A percentile compares a stretch with the other conserved stretches of the same genome.
Evolutionary conservation across 2,113 vertebrate genomes (phyloP).

Genomic region (Saiga tatarica): DNA sequence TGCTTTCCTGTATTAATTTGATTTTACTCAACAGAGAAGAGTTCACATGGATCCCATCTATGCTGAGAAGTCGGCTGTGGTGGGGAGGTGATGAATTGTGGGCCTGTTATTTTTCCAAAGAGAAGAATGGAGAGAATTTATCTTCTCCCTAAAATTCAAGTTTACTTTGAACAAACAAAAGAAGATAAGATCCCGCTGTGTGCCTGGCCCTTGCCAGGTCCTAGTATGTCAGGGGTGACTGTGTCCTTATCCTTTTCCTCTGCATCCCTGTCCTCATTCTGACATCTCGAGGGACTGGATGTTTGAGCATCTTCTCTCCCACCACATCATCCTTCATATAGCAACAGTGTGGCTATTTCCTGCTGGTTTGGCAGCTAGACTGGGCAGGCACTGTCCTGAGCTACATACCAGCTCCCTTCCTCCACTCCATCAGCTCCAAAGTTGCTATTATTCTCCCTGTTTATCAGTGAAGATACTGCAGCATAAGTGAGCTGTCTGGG

Average conservation of each 20-base stretch:
- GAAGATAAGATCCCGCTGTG: neutral
- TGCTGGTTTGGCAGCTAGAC: neutral
- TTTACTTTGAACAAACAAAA: neutral
- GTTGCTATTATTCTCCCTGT: fast-evolving
- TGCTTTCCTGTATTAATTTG: neutral
- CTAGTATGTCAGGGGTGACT: neutral
- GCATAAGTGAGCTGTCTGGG: neutral
- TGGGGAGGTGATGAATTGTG: neutral
- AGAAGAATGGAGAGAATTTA: neutral
- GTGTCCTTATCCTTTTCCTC: too few relatives aligned
- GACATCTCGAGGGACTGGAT: neutral
- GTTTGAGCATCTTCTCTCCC: neutral
- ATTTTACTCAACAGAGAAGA: neutral
- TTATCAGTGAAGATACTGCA: neutral
- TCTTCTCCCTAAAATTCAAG: neutral
- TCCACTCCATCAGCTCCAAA: too few relatives aligned
- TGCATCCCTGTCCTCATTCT: neutral
- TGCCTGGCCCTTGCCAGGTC: neutral
- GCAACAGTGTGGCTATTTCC: too few relatives aligned
- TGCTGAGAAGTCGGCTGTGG: too few relatives aligned
- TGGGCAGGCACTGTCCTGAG: neutral
- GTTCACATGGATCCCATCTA: neutral
- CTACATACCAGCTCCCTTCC: neutral
- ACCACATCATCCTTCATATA: neutral
- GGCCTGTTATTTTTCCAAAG: neutral